These are phyloP conservation scores for Xestia c-nigrum DNA, from an alignment of 2,888 invertebrate genomes.

Conservation along the genomic window DNA sequence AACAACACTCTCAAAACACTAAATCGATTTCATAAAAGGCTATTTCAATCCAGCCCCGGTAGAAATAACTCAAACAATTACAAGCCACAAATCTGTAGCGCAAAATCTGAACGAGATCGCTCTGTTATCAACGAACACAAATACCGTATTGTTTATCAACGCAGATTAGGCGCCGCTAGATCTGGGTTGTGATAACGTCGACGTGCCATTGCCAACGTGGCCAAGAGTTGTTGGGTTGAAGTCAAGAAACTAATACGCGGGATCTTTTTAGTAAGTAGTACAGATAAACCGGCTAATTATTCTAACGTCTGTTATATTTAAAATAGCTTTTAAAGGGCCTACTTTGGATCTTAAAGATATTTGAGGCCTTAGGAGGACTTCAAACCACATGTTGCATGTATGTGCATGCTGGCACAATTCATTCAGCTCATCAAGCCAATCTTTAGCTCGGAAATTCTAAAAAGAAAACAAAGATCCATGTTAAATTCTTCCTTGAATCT, in stretches of 20 bases:
- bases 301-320: neutral
- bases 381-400: neutral
- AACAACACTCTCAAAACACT: neutral
- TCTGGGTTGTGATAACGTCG: constrained; percentile 66
- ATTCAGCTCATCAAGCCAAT: neutral
- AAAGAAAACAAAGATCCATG: neutral
- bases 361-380: neutral
- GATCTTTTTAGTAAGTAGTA: constrained; percentile 14
- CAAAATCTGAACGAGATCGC: constrained; percentile 59
- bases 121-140: constrained; percentile 61
- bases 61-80: constrained; percentile 39
- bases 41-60: constrained; percentile 14
- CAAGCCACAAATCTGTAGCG: constrained; percentile 44
- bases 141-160: constrained; percentile 64
- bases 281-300: constrained; percentile 21
- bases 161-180: constrained; percentile 63
- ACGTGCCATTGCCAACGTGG: constrained; percentile 51
- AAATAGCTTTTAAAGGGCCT: neutral
- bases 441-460: neutral
- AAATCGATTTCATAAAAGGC: neutral
- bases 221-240: constrained; percentile 29
- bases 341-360: neutral
- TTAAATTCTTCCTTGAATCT: neutral
- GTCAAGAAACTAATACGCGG: constrained; percentile 33
- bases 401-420: neutral